A percentile compares a stretch with the other conserved stretches of the same genome.
Conservation (phyloP, 2,888 invertebrate genomes). For the Malthinus flaveolus region DNA sequence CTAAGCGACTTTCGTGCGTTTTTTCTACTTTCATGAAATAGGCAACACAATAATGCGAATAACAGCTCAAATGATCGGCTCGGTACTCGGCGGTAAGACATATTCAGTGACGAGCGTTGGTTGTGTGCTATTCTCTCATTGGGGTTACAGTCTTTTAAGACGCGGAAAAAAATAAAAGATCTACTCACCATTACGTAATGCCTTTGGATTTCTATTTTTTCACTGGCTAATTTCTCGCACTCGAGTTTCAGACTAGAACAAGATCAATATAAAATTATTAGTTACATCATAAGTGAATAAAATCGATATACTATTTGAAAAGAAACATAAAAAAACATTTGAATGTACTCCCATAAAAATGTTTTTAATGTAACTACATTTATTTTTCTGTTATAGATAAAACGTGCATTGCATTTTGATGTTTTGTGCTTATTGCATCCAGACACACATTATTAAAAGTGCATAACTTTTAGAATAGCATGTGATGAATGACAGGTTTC, state of each 20-base stretch:
- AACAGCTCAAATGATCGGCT: too few species aligned
- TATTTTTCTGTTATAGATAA: too few species aligned
- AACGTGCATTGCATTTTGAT: too few species aligned
- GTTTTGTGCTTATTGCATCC: slow-evolving; percentile 5
- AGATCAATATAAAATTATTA: slow-evolving; percentile 8
- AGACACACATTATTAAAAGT: slow-evolving; percentile 26
- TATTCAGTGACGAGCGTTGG: too few species aligned
- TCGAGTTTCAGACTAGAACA: slow-evolving; percentile 78
- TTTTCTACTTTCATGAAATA: too few species aligned
- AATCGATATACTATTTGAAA: not conserved
- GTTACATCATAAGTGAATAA: not conserved
- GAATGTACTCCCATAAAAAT: too few species aligned
- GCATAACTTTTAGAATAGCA: slow-evolving; percentile 17
- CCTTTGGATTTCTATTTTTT: slow-evolving; percentile 87
- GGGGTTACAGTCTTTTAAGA: not conserved
- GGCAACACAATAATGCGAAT: too few species aligned
- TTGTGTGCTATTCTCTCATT: too few species aligned
- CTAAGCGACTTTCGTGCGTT: too few species aligned
- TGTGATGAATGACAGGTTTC: slow-evolving; percentile 24
- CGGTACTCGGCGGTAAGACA: too few species aligned
- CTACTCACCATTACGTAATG: slow-evolving; percentile 84
- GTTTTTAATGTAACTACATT: too few species aligned
- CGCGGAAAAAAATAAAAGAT: slow-evolving; percentile 2
- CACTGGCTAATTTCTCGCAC: slow-evolving; percentile 82
- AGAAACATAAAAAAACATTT: too few species aligned